These are phyloP conservation scores for Syngnathus rostellatus DNA, from an alignment of 2,797 vertebrate species.

Conservation along the genomic window DNA sequence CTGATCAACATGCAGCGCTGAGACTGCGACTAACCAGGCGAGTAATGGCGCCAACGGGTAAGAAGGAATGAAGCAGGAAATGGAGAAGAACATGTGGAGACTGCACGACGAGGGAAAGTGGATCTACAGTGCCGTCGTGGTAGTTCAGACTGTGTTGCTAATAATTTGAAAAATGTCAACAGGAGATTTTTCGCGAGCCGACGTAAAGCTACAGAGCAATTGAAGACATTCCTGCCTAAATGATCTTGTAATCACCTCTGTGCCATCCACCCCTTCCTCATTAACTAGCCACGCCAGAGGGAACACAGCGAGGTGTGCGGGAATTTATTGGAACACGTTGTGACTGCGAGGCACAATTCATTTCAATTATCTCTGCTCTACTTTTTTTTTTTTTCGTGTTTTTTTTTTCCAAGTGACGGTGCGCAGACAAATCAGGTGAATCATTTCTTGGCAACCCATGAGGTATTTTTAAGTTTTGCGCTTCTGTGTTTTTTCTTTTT, in stretches of 20 bases:
- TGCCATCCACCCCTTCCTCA: background rate
- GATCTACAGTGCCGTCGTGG: background rate
- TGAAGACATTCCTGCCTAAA: background rate
- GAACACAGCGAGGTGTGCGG: conserved; percentile 3
- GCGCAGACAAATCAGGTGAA: conserved; percentile 34
- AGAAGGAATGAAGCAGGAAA: conserved; percentile 28
- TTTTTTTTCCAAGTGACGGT: conserved; percentile 15
- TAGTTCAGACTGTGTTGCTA: background rate
- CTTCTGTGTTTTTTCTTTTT: background rate
- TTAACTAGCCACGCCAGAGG: background rate
- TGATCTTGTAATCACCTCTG: conserved; percentile 1
- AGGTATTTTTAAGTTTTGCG: conserved; percentile 28
- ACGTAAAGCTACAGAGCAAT: background rate
- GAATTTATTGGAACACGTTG: conserved; percentile 18
- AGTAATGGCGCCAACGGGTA: conserved; percentile 39
- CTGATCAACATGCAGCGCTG: conserved; percentile 37
- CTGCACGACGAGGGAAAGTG: background rate
- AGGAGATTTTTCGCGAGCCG: background rate
- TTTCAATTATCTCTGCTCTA: conserved; percentile 25
- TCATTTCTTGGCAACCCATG: conserved; percentile 57
- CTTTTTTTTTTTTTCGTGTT: conserved; percentile 5
- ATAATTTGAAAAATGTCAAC: background rate
- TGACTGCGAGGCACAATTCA: conserved; percentile 12
- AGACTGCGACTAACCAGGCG: conserved; percentile 47
- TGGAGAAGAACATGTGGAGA: conserved; percentile 11